phyloP scores from a whole-genome alignment of 2,113 vertebrate genomes.

The Sus scrofa region T2T-Sscrofa CM000817.6:36420001-36420500 shows the following conservation, averaged over 20 bases:
- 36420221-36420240: constrained; percentile 86
- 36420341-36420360: neutral
- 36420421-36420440: constrained; percentile 46
- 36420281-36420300: constrained; percentile 81
- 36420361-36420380: constrained; percentile 38
- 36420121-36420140: constrained; percentile 33
- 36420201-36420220: constrained; percentile 83
- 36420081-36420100: constrained; percentile 51
- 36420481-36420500: neutral
- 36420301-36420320: constrained; percentile 86
- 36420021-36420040: rapidly evolving
- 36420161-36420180: constrained; percentile 75
- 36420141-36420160: constrained; percentile 15
- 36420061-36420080: neutral
- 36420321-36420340: constrained; percentile 72
- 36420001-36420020: neutral
- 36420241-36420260: constrained; percentile 86
- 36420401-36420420: constrained; percentile 18
- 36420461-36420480: neutral
- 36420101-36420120: constrained; percentile 65
- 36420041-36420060: neutral
- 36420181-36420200: constrained; percentile 69
- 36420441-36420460: neutral
- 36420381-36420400: constrained; percentile 67
- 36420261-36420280: constrained; percentile 83